Percentiles rank a stretch among this genome's conserved stretches.
Evolutionary conservation across 2,113 vertebrate species (phyloP).

Genomic region (Grallaria varia): DNA sequence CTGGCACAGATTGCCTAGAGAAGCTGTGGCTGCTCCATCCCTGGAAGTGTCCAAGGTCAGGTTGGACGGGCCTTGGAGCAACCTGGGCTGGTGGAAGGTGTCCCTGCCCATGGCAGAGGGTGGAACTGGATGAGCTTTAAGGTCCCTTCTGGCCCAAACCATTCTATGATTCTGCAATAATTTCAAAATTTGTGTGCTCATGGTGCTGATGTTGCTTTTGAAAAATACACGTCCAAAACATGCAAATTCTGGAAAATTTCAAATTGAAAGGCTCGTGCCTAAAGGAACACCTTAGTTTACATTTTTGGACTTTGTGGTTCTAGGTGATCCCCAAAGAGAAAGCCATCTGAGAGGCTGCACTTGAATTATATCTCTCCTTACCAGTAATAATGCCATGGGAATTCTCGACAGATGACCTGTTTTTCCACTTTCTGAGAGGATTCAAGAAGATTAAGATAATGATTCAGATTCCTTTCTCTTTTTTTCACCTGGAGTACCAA

Average conservation of each 20-base stretch:
- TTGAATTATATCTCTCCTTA: background rate
- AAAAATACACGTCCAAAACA: background rate
- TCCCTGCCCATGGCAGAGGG: background rate
- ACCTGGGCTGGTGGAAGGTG: accelerated
- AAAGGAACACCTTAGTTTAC: background rate
- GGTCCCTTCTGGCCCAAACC: background rate
- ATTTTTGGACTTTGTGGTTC: background rate
- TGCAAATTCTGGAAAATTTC: background rate
- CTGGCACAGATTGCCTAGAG: background rate
- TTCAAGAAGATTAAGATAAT: background rate
- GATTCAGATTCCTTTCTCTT: background rate
- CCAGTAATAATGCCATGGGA: background rate
- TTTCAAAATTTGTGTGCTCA: background rate
- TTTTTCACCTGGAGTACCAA: background rate
- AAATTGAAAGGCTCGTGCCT: background rate
- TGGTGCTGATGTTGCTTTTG: background rate
- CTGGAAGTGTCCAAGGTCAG: background rate
- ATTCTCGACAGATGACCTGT: background rate
- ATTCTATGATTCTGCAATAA: background rate
- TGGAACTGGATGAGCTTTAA: background rate
- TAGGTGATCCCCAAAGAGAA: background rate
- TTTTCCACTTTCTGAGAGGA: background rate
- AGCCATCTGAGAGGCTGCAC: background rate
- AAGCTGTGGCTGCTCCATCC: background rate
- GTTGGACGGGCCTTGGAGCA: background rate